Percentiles rank a stretch among this genome's conserved stretches.
Conservation (phyloP, 1,140 invertebrate genomes). For the Drosophila lacteicornis region DNA sequence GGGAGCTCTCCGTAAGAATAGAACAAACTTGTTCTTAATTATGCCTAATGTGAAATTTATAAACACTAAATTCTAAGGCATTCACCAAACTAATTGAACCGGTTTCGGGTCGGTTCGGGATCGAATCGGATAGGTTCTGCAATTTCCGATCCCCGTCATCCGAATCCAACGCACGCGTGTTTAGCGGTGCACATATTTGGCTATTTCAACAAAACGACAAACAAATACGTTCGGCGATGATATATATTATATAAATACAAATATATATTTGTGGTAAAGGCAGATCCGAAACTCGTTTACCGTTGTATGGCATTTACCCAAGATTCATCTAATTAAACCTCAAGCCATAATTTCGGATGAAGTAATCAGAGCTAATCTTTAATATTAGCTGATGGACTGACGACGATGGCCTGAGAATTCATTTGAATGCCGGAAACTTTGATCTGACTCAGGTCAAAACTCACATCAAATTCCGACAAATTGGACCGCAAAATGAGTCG, state of each 20-base stretch:
- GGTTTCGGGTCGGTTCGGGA: conserved; percentile 34
- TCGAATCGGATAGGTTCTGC: conserved; percentile 32
- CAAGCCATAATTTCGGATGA: conserved; percentile 53
- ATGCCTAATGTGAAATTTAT: conserved; percentile 64
- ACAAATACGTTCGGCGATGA: conserved; percentile 23
- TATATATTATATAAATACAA: conserved; percentile 19
- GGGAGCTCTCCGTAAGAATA: conserved; percentile 35
- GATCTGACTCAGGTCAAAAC: conserved; percentile 52
- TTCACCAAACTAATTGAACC: conserved; percentile 66
- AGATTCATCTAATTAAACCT: conserved; percentile 59
- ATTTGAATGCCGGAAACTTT: conserved; percentile 73
- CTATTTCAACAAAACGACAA: conserved; percentile 39
- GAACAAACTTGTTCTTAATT: conserved; percentile 66
- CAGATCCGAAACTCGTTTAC: conserved; percentile 63
- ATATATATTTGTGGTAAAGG: conserved; percentile 15
- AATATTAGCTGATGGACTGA: conserved; percentile 19
- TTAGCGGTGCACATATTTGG: conserved; percentile 38
- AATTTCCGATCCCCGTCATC: conserved; percentile 50
- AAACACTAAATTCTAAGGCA: conserved; percentile 61
- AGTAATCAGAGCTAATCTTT: conserved; percentile 71
- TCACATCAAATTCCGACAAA: conserved; percentile 40
- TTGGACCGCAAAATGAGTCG: conserved; percentile 43
- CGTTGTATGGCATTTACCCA: conserved; percentile 66
- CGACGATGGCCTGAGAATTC: conserved; percentile 32
- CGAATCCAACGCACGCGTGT: conserved; percentile 29